phyloP scores from a whole-genome alignment of 1,140 invertebrate genomes.

The Bombus waltoni region DNA sequence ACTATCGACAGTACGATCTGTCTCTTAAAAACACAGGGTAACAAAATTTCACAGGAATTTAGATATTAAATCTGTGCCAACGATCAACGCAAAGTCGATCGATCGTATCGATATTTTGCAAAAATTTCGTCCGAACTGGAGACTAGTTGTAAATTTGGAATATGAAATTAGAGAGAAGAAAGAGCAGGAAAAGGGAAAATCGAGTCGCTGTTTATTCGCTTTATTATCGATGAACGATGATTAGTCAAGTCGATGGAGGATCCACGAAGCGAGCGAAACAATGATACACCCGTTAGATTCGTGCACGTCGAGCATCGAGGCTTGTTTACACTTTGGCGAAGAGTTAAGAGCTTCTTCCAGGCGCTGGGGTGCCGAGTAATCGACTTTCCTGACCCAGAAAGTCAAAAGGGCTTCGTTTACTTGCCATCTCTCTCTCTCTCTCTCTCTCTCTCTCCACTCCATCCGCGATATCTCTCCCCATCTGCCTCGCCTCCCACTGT shows the following conservation, averaged over 20 bases:
- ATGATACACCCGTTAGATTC: constrained; percentile 47
- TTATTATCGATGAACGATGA: neutral
- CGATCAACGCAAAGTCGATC: neutral
- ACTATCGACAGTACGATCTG: neutral
- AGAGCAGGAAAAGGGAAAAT: neutral
- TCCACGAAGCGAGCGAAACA: neutral
- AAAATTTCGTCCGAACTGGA: neutral
- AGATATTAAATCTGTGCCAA: neutral
- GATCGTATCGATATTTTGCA: neutral
- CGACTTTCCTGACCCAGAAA: constrained; percentile 72
- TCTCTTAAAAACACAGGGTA: neutral
- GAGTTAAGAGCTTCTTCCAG: constrained; percentile 67
- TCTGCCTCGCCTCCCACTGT: constrained; percentile 21
- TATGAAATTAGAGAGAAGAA: neutral
- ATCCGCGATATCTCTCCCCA: neutral
- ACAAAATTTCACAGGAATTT: neutral
- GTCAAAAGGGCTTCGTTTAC: constrained; percentile 67
- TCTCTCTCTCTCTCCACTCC: constrained; percentile 32
- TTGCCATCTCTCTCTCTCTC: constrained; percentile 58
- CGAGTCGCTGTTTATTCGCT: no score
- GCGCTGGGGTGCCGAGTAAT: constrained; percentile 63
- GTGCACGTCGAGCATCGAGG: constrained; percentile 36
- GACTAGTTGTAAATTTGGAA: neutral
- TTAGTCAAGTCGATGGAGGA: constrained; percentile 20
- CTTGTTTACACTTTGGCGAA: constrained; percentile 68